Conservation (phyloP, 2,888 invertebrate genomes). For the Dasysyrphus albostriatus region DNA sequence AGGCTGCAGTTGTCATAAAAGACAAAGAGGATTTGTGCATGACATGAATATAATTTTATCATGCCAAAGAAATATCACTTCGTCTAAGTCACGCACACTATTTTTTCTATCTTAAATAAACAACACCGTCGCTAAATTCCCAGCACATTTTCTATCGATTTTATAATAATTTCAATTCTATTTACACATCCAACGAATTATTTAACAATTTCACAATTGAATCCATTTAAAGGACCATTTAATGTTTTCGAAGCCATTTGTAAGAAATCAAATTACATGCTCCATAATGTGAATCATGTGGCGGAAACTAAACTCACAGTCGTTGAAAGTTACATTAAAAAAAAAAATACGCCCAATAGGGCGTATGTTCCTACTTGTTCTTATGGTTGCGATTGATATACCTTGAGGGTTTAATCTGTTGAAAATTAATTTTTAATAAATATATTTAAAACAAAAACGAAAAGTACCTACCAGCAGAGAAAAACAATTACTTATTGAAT, state of each 20-base stretch:
- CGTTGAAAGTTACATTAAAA: background rate
- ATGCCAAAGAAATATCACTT: too few species aligned
- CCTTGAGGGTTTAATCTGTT: background rate
- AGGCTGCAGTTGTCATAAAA: too few species aligned
- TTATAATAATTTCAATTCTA: slow-evolving; percentile 9
- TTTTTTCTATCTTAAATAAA: background rate
- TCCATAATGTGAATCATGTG: slow-evolving; percentile 30
- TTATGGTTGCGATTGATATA: background rate
- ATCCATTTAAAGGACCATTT: slow-evolving; percentile 32
- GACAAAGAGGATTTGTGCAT: too few species aligned
- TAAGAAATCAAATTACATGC: slow-evolving; percentile 54
- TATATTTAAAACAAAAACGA: too few species aligned
- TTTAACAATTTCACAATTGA: slow-evolving; percentile 42
- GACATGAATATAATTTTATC: too few species aligned
- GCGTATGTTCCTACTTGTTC: background rate
- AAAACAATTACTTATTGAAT: too few species aligned
- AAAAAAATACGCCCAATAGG: background rate
- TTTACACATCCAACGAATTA: background rate
- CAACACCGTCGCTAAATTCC: background rate
- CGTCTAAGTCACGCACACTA: too few species aligned
- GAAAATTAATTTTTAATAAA: background rate
- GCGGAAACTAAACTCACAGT: background rate
- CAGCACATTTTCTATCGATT: background rate
- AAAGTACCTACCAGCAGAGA: too few species aligned
- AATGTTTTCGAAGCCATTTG: slow-evolving; percentile 54